Conservation (phyloP, 1,140 invertebrate species). For the Orchestia grillus region DNA sequence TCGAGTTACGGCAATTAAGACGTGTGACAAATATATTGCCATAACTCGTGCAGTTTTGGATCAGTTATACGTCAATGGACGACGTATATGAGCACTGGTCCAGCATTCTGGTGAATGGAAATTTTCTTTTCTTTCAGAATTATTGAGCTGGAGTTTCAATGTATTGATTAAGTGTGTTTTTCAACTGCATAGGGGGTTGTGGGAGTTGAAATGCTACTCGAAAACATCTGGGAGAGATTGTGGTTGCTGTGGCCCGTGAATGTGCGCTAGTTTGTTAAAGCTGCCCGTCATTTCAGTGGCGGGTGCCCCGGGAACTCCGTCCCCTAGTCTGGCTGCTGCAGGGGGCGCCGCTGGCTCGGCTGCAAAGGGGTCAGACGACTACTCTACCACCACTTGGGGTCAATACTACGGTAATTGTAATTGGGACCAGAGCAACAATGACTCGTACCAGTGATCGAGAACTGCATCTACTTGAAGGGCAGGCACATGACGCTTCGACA, state of each 20-base stretch:
- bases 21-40: no score
- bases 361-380: slow-evolving; percentile 64
- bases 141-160: neutral
- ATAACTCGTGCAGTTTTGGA: no score
- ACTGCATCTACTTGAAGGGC: neutral
- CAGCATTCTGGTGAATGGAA: neutral
- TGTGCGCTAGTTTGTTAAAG: slow-evolving; percentile 27
- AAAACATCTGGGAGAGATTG: neutral
- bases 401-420: slow-evolving; percentile 62
- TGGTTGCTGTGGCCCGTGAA: neutral
- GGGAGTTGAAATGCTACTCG: neutral
- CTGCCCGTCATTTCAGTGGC: slow-evolving; percentile 58
- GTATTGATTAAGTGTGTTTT: neutral
- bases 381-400: slow-evolving; percentile 63
- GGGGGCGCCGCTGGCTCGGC: slow-evolving; percentile 62
- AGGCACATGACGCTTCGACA: slow-evolving; percentile 10
- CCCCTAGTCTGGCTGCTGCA: slow-evolving; percentile 63
- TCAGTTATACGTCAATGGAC: neutral
- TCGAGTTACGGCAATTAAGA: neutral
- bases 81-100: neutral
- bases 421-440: slow-evolving; percentile 33
- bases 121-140: neutral
- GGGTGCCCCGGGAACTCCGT: slow-evolving; percentile 63
- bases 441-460: slow-evolving; percentile 18
- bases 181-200: neutral